Evolutionary conservation across 1,140 invertebrate species (phyloP).

Genomic region (Sycophila sp.): DNA sequence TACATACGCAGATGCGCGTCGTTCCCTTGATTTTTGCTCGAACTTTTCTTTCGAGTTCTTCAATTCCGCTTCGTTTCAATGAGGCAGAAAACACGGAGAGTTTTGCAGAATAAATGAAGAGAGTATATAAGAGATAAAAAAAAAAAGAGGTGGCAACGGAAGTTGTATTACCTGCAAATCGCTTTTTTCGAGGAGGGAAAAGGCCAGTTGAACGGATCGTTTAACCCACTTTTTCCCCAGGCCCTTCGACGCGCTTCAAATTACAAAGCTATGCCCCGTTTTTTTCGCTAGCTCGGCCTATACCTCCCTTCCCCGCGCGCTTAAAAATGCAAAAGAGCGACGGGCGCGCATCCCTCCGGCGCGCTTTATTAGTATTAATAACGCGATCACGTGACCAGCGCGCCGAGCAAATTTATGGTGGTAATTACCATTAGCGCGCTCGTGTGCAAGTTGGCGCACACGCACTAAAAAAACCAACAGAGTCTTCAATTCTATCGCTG

Average conservation of each 20-base stretch:
- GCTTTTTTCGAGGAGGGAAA: background rate
- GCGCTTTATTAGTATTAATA: conserved; percentile 29
- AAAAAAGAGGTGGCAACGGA: too few species aligned
- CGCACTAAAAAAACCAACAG: conserved; percentile 19
- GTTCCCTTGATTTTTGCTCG: too few species aligned
- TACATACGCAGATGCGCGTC: too few species aligned
- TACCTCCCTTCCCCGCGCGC: background rate
- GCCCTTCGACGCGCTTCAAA: background rate
- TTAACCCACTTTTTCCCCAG: conserved; percentile 8
- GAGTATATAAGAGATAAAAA: too few species aligned
- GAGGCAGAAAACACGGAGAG: too few species aligned
- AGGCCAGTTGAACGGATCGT: conserved; percentile 19
- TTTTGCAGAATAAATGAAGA: too few species aligned
- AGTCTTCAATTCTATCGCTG: conserved; percentile 43
- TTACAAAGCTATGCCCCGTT: background rate
- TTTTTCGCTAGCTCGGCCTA: conserved; percentile 9
- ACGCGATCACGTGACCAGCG: conserved; percentile 22
- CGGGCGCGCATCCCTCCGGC: background rate
- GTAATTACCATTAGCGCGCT: conserved; percentile 34
- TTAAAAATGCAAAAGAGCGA: conserved; percentile 17
- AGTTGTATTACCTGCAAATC: too few species aligned
- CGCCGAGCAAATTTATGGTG: conserved; percentile 30
- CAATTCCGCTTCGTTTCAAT: too few species aligned
- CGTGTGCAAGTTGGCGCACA: background rate
- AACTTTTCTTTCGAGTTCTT: too few species aligned